Evolutionary conservation across 2,797 vertebrate genomes (phyloP).

Genomic region (Gambelia wislizenii): DNA sequence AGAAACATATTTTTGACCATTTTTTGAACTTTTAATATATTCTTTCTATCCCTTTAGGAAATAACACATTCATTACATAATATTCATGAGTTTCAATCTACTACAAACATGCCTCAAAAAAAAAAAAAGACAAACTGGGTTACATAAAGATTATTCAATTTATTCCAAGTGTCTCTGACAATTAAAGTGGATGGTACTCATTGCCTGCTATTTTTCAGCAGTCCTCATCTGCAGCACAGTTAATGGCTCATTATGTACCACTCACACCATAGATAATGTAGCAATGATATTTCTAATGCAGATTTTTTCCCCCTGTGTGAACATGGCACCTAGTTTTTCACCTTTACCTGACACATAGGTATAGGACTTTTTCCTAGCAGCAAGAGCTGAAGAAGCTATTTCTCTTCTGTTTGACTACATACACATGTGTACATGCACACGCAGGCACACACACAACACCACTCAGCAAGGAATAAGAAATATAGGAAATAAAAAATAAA

Average conservation of each 20-base stretch:
- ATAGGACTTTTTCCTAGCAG: slow-evolving; percentile 29
- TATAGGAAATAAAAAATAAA: slow-evolving; percentile 30
- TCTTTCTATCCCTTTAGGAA: too few relatives aligned
- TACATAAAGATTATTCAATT: slow-evolving; percentile 22
- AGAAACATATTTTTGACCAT: neutral
- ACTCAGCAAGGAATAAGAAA: slow-evolving; percentile 28
- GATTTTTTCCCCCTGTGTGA: slow-evolving; percentile 20
- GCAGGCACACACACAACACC: neutral
- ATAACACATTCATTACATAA: slow-evolving; percentile 15
- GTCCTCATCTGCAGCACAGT: neutral
- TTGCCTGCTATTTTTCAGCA: slow-evolving; percentile 24
- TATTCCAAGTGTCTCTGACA: slow-evolving; percentile 15
- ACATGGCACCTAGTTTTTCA: slow-evolving; percentile 48
- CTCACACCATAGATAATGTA: slow-evolving; percentile 38
- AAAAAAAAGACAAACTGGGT: neutral
- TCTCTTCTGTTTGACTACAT: neutral
- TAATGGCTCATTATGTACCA: neutral
- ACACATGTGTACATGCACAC: neutral
- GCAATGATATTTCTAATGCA: slow-evolving; percentile 32
- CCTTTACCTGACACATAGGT: slow-evolving; percentile 41
- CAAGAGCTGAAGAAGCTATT: slow-evolving; percentile 40
- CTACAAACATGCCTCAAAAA: neutral
- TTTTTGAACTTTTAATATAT: neutral
- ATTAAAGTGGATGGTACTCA: slow-evolving; percentile 23
- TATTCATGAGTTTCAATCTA: slow-evolving; percentile 1